Evolutionary conservation across 92 coral and sea anemone species (phyloP), one percentile per base, ranked within the genome.

Genomic region (Muricea muricata): DNA sequence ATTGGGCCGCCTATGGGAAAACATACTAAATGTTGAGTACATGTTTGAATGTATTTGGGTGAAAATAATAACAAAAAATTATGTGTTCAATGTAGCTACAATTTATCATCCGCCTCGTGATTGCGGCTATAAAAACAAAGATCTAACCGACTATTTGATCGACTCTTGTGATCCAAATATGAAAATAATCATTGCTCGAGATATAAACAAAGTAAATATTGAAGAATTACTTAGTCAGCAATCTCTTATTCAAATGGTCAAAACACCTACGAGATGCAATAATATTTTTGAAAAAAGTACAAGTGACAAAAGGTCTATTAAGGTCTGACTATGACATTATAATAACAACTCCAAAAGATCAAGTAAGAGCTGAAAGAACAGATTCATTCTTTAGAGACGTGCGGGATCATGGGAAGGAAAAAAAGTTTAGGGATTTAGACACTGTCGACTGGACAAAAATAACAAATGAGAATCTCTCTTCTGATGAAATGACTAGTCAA

Each of bases 381-480:
- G 13, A 61, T 21, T 61, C 18, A 30, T 61, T 12, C 37, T 25
- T 61, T 10, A 61, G 68, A 61, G 37, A 30, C 20, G 37, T 30
- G 20, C 18, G 37, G 13, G 34, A 61, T 0, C 68, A 61, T 23
- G 28, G 68, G 17, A 61, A 61, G 28, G 3, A 14, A 61, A 61
- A 5, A 1, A 50, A 9, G 58, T 20, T 50, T 50, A 20, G 4
- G 2, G 58, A 50, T 14, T 50, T 50, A 50, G 58, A 50, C 3
- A n/a, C 60, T 55, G 66, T 41, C 31, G 55, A 60, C 60, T 82
- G 86, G 86, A 7, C 46, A 21, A 58, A 82, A 61, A 84, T 84
- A 33, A 50, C 18, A 46, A 85, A 61, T 20, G 75, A 80, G 4
- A 20, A 70, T 58, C 28, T 18, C 12, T 68, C 52, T 9, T 55